Evolutionary conservation across 2,888 invertebrate genomes (phyloP).

Genomic region (Callyntrura guangdongensis): DNA sequence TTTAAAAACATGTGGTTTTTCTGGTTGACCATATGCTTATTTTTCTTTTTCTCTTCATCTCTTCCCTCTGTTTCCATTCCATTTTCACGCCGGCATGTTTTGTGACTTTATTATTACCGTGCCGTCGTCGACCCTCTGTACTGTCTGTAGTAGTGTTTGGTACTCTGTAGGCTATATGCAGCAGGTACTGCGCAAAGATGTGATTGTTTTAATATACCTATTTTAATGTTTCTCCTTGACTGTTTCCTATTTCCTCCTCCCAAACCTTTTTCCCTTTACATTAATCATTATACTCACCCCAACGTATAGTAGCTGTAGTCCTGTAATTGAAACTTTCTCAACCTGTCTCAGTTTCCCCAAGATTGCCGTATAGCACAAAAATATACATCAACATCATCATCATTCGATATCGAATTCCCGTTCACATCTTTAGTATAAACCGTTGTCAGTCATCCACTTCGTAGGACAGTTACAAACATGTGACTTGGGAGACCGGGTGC

Average conservation of each 20-base stretch:
- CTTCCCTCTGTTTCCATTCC: conserved; percentile 9
- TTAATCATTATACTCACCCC: no score
- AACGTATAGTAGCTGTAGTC: no score
- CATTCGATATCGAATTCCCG: no score
- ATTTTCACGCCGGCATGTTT: conserved; percentile 43
- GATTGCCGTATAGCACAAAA: background rate
- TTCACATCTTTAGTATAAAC: no score
- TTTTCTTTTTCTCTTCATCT: conserved; percentile 14
- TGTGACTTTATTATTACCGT: conserved; percentile 36
- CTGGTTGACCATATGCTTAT: conserved; percentile 80
- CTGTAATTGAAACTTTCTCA: background rate
- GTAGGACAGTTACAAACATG: conserved; percentile 24
- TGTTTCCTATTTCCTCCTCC: no score
- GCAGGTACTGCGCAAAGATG: no score
- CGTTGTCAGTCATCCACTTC: background rate
- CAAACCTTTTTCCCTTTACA: no score
- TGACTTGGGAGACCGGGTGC: conserved; percentile 64
- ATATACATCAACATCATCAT: background rate
- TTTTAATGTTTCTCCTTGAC: no score
- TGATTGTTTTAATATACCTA: no score
- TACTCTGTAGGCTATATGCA: no score
- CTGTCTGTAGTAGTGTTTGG: no score
- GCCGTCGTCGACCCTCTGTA: background rate
- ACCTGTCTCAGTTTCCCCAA: conserved; percentile 72
- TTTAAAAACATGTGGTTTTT: conserved; percentile 80